Base-by-base conservation (phyloP, 2,113 vertebrate species). In the Amia ocellicauda region DNA sequence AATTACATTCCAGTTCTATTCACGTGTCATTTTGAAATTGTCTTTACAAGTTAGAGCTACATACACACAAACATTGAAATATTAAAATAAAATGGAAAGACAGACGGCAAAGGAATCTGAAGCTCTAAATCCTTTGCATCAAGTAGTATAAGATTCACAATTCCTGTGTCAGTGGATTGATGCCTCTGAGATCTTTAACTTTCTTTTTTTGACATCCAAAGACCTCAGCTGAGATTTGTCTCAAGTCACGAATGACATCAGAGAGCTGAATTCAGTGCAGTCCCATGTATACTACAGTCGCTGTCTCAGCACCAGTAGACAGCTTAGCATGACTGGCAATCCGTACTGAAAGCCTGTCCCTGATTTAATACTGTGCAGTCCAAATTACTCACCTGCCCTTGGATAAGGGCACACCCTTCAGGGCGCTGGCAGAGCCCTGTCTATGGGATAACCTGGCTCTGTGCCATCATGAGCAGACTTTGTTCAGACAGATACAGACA, bases 371-470 rank as follows among this genome's bases (percentile, higher is more conserved):
- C 71, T 40, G 68, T 76, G 29, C 72, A 71, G 74, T 79, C 80
- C 80, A 80, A 80, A 86, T 75, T 67, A 83, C 86, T 83, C 80
- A 80, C 75, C 77, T 74, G 86, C 85, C 86, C 86, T 86, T 86
- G 82, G 68, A 75, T 51, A 76, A 80, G 80, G 79, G 80, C 78
- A 76, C 64, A 49, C 74, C 78, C 84, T 82, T 82, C 67, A 23
- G 80, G 82, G 80, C 77, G 75, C 79, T 87, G 85, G 85, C 85
- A 85, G 73, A 72, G 80, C 74, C 74, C 78, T 74, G 78, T 73
- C 72, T 74, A 78, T 78, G 51, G 70, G 79, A 84, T 79, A 69
- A 73, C 79, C 81, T 86, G 83, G 84, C 31, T 36, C 5, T 7
- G 31, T 36, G 31, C 11, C 85, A 86, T 74, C 74, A 80, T 73